Evolutionary conservation across 2,797 vertebrate species (phyloP).

Genomic region (Carduelis carduelis): DNA sequence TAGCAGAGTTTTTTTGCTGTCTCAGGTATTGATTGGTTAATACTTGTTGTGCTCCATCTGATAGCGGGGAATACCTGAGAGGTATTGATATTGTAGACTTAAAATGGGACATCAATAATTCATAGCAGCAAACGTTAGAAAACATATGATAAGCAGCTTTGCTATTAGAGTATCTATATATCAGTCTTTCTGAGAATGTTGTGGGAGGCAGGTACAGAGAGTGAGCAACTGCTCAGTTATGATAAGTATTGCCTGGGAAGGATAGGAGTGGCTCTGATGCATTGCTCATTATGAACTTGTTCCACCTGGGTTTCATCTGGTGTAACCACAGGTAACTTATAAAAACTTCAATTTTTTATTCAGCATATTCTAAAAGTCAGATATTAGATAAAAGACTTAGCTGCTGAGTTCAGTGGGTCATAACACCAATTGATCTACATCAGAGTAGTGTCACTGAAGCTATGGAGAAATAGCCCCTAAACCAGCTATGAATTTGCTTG

Average conservation of each 20-base stretch:
- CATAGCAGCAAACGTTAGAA: slow-evolving; percentile 1
- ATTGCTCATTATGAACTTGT: background rate
- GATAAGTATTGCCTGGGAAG: background rate
- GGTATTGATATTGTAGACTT: background rate
- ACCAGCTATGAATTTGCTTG: background rate
- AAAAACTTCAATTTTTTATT: background rate
- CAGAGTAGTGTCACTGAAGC: background rate
- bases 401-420: background rate
- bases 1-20: background rate
- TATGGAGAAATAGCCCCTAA: background rate
- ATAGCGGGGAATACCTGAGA: background rate
- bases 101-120: slow-evolving; percentile 31
- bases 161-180: background rate
- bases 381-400: background rate
- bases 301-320: background rate
- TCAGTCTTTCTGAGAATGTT: background rate
- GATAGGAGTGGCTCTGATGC: background rate
- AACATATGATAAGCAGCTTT: background rate
- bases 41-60: background rate
- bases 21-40: slow-evolving; percentile 15
- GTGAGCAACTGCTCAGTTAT: background rate
- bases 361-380: background rate
- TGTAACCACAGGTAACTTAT: background rate
- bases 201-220: background rate
- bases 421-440: background rate